A percentile compares a stretch with the other conserved stretches of the same genome.
These are phyloP conservation scores for Hesperia comma DNA, from an alignment of 2,888 invertebrate genomes.

Conservation along the genomic window DNA sequence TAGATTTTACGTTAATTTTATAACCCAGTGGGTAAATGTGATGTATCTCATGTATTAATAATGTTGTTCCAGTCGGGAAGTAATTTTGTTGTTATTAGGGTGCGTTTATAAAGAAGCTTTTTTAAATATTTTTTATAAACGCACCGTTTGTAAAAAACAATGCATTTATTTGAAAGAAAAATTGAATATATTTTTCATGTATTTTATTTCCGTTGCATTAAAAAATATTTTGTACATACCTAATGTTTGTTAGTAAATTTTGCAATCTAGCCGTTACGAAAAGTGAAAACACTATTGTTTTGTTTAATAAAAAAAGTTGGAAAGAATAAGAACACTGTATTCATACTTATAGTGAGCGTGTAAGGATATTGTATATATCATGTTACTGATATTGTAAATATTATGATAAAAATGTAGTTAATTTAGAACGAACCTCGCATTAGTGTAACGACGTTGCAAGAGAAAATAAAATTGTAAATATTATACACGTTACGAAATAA, in stretches of 20 bases:
- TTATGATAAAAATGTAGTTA: slow-evolving; percentile 24
- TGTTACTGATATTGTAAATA: slow-evolving; percentile 32
- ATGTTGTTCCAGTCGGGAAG: background rate
- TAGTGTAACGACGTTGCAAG: slow-evolving; percentile 22
- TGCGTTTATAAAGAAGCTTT: background rate
- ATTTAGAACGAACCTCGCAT: slow-evolving; percentile 36
- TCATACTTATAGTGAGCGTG: background rate
- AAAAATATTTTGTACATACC: background rate
- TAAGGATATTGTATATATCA: slow-evolving; percentile 38
- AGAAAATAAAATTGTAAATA: slow-evolving; percentile 32
- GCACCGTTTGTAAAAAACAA: background rate
- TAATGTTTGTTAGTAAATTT: background rate
- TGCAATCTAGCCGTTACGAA: too few relatives aligned
- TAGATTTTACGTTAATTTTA: slow-evolving; percentile 20
- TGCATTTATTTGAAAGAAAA: background rate
- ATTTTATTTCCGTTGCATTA: too few relatives aligned
- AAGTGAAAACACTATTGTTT: too few relatives aligned
- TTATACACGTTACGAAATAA: slow-evolving; percentile 4
- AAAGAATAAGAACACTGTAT: too few relatives aligned
- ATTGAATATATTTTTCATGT: too few relatives aligned
- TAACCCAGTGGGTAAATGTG: slow-evolving; percentile 16
- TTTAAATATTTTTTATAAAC: background rate
- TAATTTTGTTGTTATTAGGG: background rate
- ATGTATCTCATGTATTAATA: slow-evolving; percentile 21
- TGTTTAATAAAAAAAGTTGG: too few relatives aligned